These are phyloP conservation scores for Nerophis lumbriciformis DNA, from an alignment of 2,113 vertebrate genomes.

Conservation along the genomic window DNA sequence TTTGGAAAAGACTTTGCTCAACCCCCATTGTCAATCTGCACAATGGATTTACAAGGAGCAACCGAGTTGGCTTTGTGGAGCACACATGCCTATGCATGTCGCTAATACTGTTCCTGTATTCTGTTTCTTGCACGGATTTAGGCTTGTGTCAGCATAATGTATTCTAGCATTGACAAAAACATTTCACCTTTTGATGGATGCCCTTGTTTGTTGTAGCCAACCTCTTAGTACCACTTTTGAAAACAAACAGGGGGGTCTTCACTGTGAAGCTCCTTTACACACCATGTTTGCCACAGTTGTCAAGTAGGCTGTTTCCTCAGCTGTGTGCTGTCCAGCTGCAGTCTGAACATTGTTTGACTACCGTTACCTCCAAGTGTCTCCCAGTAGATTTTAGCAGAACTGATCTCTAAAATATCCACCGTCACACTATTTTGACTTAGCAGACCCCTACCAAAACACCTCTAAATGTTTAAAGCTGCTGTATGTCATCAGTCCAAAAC, in stretches of 20 bases:
- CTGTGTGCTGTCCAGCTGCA: constrained; percentile 50
- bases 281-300: constrained; percentile 48
- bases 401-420: neutral
- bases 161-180: constrained; percentile 26
- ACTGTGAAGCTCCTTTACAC: constrained; percentile 1
- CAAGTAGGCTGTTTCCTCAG: constrained; percentile 54
- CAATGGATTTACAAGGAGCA: constrained; percentile 48
- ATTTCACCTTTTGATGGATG: constrained; percentile 42
- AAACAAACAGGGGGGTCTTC: neutral
- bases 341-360: constrained; percentile 11
- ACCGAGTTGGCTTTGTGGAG: constrained; percentile 48
- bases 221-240: constrained; percentile 8
- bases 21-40: constrained; percentile 37
- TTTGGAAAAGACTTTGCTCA: constrained; percentile 42
- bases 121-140: neutral
- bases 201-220: constrained; percentile 9
- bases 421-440: constrained; percentile 5
- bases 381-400: constrained; percentile 40
- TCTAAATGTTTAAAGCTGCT: constrained; percentile 2
- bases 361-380: constrained; percentile 1
- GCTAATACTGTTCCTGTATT: constrained; percentile 24
- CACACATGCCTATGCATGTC: constrained; percentile 39
- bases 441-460: neutral
- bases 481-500: too few species aligned
- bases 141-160: constrained; percentile 2